Evolutionary conservation across 2,113 vertebrate genomes (phyloP).

Genomic region (Coregonus clupeaformis): DNA sequence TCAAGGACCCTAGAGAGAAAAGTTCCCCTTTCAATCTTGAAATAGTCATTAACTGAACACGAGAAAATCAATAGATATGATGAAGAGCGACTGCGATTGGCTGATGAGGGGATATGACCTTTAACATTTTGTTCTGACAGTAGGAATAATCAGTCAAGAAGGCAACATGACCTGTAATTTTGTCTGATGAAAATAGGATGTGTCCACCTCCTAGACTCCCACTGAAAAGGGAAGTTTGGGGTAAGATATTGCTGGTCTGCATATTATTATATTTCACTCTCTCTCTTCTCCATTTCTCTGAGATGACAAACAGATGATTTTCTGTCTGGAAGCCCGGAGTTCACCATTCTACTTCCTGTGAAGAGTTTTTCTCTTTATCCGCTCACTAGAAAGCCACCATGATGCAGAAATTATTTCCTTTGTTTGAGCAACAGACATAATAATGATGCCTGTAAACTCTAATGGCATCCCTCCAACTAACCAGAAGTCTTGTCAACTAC

Average conservation of each 20-base stretch:
- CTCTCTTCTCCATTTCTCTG: not conserved
- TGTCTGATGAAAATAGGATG: constrained; percentile 1
- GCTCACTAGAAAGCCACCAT: too few species aligned
- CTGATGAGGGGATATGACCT: constrained; percentile 25
- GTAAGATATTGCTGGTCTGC: not conserved
- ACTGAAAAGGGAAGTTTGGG: not conserved
- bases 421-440: too few species aligned
- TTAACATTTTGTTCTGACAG: constrained; percentile 26
- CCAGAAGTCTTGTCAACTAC: too few species aligned
- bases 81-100: not conserved
- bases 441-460: too few species aligned
- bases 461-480: too few species aligned
- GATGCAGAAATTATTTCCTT: too few species aligned
- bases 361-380: too few species aligned
- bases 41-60: not conserved
- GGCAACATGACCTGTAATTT: constrained; percentile 17
- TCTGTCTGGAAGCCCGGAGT: too few species aligned
- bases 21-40: constrained; percentile 26
- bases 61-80: constrained; percentile 25
- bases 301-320: too few species aligned
- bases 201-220: constrained; percentile 2
- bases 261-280: not conserved
- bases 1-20: constrained; percentile 32
- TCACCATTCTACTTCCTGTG: too few species aligned
- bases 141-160: constrained; percentile 29